These are phyloP conservation scores for Oostethus manadensis DNA, from an alignment of 2,113 vertebrate genomes.

Conservation along the genomic window DNA sequence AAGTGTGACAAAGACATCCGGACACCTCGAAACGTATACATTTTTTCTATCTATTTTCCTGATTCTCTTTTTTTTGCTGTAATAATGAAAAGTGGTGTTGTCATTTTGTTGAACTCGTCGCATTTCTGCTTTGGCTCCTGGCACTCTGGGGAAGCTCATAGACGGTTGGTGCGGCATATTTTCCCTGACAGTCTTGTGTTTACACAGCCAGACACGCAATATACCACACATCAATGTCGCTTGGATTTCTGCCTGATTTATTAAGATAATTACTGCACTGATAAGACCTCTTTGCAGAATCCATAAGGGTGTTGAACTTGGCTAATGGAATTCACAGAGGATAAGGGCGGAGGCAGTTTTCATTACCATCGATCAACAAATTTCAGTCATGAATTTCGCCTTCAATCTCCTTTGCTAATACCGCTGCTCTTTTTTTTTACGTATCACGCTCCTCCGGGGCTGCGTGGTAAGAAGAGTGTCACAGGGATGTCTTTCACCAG, in stretches of 20 bases:
- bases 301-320: slow-evolving; percentile 21
- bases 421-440: slow-evolving; percentile 21
- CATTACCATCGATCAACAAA: slow-evolving; percentile 49
- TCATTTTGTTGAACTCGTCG: slow-evolving; percentile 5
- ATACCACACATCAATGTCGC: neutral
- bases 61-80: neutral
- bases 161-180: slow-evolving; percentile 6
- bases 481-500: slow-evolving; percentile 10
- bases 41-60: too few relatives aligned
- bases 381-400: slow-evolving; percentile 54
- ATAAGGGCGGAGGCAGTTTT: slow-evolving; percentile 30
- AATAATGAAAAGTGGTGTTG: neutral
- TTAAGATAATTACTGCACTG: slow-evolving; percentile 2
- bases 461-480: slow-evolving; percentile 31
- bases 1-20: too few relatives aligned
- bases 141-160: slow-evolving; percentile 5
- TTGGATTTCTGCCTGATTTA: slow-evolving; percentile 6
- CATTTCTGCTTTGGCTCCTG: slow-evolving; percentile 14
- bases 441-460: slow-evolving; percentile 31
- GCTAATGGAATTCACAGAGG: slow-evolving; percentile 39
- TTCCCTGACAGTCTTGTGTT: slow-evolving; percentile 19
- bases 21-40: too few relatives aligned
- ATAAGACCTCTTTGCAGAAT: slow-evolving; percentile 23
- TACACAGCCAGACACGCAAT: slow-evolving; percentile 6
- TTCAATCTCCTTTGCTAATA: slow-evolving; percentile 38